These are phyloP conservation scores for Cephus spinipes DNA, from an alignment of 2,888 invertebrate genomes.

Conservation along the genomic window DNA sequence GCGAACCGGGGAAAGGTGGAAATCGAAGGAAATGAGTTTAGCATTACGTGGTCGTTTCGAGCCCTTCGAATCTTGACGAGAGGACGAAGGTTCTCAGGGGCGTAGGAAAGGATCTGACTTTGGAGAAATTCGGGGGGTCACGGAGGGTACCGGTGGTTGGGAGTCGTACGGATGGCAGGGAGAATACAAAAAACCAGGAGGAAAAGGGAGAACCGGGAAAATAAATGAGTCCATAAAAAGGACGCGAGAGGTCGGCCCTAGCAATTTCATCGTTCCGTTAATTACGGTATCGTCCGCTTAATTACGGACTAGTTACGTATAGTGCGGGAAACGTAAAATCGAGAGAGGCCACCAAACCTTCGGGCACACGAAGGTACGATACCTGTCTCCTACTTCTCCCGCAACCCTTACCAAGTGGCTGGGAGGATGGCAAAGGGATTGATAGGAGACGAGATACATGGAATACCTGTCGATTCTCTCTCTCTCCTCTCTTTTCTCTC, in stretches of 20 bases:
- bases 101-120: too few species aligned
- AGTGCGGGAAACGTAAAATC: neutral
- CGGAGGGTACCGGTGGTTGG: neutral
- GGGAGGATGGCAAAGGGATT: neutral
- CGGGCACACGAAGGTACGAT: neutral
- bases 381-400: neutral
- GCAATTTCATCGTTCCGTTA: neutral
- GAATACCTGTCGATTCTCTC: neutral
- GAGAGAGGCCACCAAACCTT: neutral
- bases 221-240: neutral
- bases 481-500: too few species aligned
- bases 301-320: neutral
- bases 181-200: neutral
- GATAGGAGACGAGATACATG: neutral
- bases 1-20: neutral
- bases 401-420: neutral
- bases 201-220: neutral
- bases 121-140: neutral
- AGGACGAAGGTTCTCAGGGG: neutral
- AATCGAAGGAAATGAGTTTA: neutral
- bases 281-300: neutral
- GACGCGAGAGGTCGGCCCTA: neutral
- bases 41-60: neutral
- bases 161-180: neutral
- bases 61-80: neutral